Evolutionary conservation across 2,113 vertebrate species (phyloP).

Genomic region (Tragelaphus scriptus): DNA sequence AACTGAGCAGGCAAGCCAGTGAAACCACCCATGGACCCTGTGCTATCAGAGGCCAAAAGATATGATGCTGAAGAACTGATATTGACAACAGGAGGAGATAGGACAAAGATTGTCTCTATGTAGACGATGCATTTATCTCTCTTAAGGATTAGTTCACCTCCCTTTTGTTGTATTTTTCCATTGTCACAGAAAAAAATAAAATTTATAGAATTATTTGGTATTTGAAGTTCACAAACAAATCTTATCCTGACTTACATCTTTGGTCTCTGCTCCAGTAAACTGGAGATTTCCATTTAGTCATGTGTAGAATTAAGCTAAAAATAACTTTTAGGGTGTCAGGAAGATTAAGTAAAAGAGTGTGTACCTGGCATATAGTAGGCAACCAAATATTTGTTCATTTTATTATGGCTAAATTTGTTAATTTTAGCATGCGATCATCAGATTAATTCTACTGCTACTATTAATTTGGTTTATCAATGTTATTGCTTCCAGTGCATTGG

Average conservation of each 20-base stretch:
- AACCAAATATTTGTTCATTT: background rate
- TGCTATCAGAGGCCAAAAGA: background rate
- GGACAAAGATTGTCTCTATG: background rate
- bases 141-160: background rate
- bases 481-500: background rate
- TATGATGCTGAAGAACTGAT: background rate
- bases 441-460: background rate
- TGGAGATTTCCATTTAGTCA: background rate
- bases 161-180: background rate
- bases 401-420: background rate
- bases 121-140: background rate
- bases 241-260: background rate
- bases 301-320: conserved; percentile 37
- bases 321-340: background rate
- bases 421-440: background rate
- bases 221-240: background rate
- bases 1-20: background rate
- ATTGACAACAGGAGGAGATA: background rate
- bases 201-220: background rate
- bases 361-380: background rate
- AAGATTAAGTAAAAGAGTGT: background rate
- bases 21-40: background rate
- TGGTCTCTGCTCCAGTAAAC: background rate
- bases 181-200: background rate
- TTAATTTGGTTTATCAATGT: background rate